Conservation (phyloP, 2,888 invertebrate genomes). For the Elysia crispata region DNA sequence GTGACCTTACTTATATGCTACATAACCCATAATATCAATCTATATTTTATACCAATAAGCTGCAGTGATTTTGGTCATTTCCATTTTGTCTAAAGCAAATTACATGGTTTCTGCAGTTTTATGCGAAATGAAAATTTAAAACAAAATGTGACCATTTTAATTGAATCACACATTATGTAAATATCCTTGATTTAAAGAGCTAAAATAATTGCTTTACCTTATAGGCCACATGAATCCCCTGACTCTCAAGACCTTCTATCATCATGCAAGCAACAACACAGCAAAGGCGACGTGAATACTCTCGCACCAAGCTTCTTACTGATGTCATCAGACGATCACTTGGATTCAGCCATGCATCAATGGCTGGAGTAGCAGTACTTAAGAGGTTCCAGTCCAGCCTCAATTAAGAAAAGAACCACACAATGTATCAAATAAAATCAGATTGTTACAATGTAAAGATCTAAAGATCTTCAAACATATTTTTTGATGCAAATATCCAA, state of each 20-base stretch:
- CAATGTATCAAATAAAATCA: too few species aligned
- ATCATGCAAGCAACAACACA: constrained; percentile 95
- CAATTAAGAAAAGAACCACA: too few species aligned
- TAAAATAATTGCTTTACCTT: constrained; percentile 81
- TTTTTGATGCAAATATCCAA: too few species aligned
- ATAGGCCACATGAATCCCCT: constrained; percentile 87
- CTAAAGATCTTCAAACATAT: too few species aligned
- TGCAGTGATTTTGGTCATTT: too few species aligned
- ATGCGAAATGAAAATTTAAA: not conserved
- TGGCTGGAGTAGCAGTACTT: constrained; percentile 96
- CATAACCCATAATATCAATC: too few species aligned
- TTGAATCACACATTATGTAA: not conserved
- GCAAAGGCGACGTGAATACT: constrained; percentile 79
- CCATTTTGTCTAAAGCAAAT: too few species aligned
- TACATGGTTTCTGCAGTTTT: not conserved
- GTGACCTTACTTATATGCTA: too few species aligned
- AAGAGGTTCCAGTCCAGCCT: constrained; percentile 96
- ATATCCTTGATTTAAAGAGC: not conserved
- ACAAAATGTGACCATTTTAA: not conserved
- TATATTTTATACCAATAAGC: too few species aligned
- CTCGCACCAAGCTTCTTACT: constrained; percentile 88
- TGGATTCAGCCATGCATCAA: constrained; percentile 98
- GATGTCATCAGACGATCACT: constrained; percentile 92
- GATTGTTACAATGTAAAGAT: too few species aligned
- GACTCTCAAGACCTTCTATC: constrained; percentile 93